These are phyloP conservation scores for Hydrozoanthus gracilis DNA, from an alignment of 92 coral and sea anemone genomes.

Conservation along the genomic window DNA sequence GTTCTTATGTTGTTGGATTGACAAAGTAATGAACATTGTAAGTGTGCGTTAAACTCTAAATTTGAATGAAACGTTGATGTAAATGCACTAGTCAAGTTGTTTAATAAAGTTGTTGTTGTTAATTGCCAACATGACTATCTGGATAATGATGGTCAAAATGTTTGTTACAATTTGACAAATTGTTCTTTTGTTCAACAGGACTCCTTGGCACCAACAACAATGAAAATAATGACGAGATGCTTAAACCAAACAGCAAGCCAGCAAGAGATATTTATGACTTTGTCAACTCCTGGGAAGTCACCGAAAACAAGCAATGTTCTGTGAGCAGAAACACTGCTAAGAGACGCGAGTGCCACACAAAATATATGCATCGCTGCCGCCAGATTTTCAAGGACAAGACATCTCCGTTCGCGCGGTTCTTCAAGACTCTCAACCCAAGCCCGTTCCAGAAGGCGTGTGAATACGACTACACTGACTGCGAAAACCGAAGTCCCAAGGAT, in stretches of 20 bases:
- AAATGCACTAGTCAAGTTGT: too few species aligned
- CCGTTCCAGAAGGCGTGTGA: slow-evolving; percentile 93
- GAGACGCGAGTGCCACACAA: slow-evolving; percentile 40
- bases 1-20: too few species aligned
- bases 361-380: slow-evolving; percentile 71
- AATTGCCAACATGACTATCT: too few species aligned
- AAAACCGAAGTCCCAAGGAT: slow-evolving; percentile 68
- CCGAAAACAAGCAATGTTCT: slow-evolving; percentile 74
- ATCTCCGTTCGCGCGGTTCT: slow-evolving; percentile 83
- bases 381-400: slow-evolving; percentile 73
- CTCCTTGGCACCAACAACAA: slow-evolving; percentile 99
- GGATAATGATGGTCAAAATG: neutral
- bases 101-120: too few species aligned
- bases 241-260: slow-evolving; percentile 64
- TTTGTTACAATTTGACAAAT: neutral
- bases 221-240: slow-evolving; percentile 86
- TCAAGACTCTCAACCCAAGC: slow-evolving; percentile 76
- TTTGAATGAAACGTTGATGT: too few species aligned
- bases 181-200: slow-evolving; percentile 48
- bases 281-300: slow-evolving; percentile 94
- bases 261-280: slow-evolving; percentile 77
- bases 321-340: slow-evolving; percentile 26
- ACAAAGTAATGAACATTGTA: too few species aligned
- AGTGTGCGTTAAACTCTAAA: too few species aligned
- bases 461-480: slow-evolving; percentile 83